These are phyloP conservation scores for Ptychadena robeensis DNA, from an alignment of 2,797 vertebrate species.

Conservation along the genomic window DNA sequence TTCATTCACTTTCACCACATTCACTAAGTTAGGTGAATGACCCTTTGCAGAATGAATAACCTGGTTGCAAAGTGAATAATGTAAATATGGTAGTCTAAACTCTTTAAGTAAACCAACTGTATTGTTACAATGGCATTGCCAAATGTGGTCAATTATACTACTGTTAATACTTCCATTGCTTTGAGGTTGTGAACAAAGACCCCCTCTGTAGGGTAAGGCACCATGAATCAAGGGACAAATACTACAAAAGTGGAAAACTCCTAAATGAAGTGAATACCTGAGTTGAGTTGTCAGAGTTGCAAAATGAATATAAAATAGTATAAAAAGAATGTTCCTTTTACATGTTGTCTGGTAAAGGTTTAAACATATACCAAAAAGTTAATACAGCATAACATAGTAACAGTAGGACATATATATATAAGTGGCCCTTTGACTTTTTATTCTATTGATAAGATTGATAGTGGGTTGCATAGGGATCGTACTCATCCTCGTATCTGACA, in stretches of 20 bases:
- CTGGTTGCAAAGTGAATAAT: no score
- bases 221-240: not conserved
- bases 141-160: not conserved
- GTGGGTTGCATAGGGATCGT: slow-evolving; percentile 35
- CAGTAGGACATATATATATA: not conserved
- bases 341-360: not conserved
- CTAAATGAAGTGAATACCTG: not conserved
- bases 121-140: not conserved
- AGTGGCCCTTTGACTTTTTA: not conserved
- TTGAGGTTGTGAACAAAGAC: not conserved
- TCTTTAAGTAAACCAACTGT: no score
- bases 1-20: no score
- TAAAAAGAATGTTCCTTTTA: not conserved
- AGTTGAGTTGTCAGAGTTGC: not conserved
- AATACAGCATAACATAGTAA: not conserved
- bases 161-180: not conserved
- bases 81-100: no score
- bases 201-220: no score
- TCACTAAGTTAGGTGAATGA: no score
- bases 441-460: slow-evolving; percentile 50
- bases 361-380: not conserved
- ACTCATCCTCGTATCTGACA: slow-evolving; percentile 56
- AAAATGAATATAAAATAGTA: not conserved
- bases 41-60: no score
- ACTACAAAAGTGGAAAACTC: not conserved